Evolutionary conservation across 2,113 vertebrate genomes (phyloP), one percentile per base, ranked within the genome.

Genomic region (Platichthys stellatus): DNA sequence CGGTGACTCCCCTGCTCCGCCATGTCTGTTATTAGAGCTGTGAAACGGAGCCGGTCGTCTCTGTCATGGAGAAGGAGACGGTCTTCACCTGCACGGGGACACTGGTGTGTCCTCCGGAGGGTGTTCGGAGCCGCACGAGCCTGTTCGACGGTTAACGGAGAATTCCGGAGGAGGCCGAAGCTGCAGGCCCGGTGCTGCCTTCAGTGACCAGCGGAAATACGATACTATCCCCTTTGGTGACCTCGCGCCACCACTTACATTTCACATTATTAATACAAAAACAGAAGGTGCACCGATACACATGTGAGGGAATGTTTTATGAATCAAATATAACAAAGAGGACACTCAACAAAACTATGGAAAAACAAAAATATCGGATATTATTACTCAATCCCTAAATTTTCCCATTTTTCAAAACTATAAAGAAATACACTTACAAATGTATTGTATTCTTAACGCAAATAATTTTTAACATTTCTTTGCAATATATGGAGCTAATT

Each of bases 81-180:
- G 11, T 4, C 11, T 14, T 15, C 43, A 15, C 43, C 43, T 45
- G 43, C 11, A 7, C 24, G 26, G 28, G 47, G 28, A 77, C 83
- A 76, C 80, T 80, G 70, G 75, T 11, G 23, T 17, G 0, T 89
- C 83, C 87, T 85, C 20, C 45, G 51, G 38, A 20, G 0, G 38
- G 0, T 0, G n/a, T 10, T 6, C 11, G 38, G 5, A 31, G 38
- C 40, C 40, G 58, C 20, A 35, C n/a, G 21, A 74, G 21, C n/a
- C 2, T 2, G 72, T 70, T 11, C 5, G 20, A 20, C 23, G 12
- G n/a, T 28, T 21, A 0, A 4, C 78, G 66, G 15, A 35, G 5
- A 57, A 1, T 3, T 3, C 49, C 35, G 28, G 23, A 0, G 20
- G 12, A 12, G 20, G 23, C 63, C 26, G 67, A 59, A 7, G 13